A percentile compares a stretch with the other conserved stretches of the same genome.
Conservation (phyloP, 2,888 invertebrate genomes). For the Idaea straminata region DNA sequence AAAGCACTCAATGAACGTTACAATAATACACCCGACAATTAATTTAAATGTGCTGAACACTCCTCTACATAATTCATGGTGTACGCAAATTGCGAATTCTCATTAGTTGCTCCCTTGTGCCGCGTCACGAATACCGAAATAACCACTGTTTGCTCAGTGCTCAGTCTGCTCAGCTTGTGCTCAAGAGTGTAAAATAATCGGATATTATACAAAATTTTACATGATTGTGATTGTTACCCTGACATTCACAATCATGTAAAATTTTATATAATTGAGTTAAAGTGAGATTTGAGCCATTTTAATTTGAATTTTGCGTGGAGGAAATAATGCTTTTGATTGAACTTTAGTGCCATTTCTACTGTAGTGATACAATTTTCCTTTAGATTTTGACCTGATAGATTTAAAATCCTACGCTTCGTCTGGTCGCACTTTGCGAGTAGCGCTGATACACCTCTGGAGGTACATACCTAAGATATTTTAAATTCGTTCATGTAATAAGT, state of each 20-base stretch:
- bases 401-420: too few species aligned
- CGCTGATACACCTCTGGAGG: too few species aligned
- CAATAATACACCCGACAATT: neutral
- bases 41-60: conserved; percentile 1
- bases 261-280: neutral
- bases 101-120: conserved; percentile 27
- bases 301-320: neutral
- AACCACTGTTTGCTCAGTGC: conserved; percentile 14
- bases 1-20: neutral
- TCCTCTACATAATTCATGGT: neutral
- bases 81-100: conserved; percentile 21
- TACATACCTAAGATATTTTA: neutral
- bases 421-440: too few species aligned
- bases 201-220: neutral
- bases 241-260: neutral
- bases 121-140: conserved; percentile 24
- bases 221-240: neutral
- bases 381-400: too few species aligned
- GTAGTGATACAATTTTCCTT: too few species aligned
- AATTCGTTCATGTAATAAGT: neutral
- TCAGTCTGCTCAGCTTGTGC: neutral
- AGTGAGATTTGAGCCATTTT: too few species aligned
- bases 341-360: neutral
- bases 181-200: neutral
- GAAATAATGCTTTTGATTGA: neutral